Evolutionary conservation across 1,140 invertebrate genomes (phyloP).

Genomic region (Ips typographus): DNA sequence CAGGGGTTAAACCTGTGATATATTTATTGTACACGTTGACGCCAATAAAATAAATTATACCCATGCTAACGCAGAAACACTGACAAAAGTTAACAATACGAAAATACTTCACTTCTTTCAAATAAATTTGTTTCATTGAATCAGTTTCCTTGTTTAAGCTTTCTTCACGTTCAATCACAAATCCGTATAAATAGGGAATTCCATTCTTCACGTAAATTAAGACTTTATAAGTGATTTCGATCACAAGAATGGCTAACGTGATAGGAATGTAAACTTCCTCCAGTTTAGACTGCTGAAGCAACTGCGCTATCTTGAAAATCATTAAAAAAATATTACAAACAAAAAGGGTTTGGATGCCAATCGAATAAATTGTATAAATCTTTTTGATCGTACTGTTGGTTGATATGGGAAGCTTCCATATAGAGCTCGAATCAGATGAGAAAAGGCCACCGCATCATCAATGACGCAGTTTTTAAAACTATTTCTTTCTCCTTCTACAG

Average conservation of each 20-base stretch:
- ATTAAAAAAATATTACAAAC: constrained; percentile 4
- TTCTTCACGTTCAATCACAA: constrained; percentile 2
- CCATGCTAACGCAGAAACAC: neutral
- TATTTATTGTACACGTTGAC: constrained; percentile 14
- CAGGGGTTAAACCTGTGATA: neutral
- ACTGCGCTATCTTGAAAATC: neutral
- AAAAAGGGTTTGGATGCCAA: constrained; percentile 1
- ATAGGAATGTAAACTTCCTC: neutral
- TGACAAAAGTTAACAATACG: neutral
- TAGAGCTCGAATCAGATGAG: neutral
- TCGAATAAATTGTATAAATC: constrained; percentile 8
- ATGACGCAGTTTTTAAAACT: no score
- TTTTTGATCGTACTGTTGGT: neutral
- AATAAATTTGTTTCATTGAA: neutral
- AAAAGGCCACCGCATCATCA: no score
- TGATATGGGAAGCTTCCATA: constrained; percentile 4
- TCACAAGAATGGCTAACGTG: constrained; percentile 8
- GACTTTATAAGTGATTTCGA: constrained; percentile 24
- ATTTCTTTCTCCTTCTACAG: no score
- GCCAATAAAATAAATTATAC: constrained; percentile 4
- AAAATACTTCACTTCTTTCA: constrained; percentile 7
- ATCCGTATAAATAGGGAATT: constrained; percentile 10
- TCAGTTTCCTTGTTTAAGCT: neutral
- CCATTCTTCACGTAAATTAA: constrained; percentile 16
- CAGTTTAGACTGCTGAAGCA: neutral